Conservation (phyloP, 2,113 vertebrate species). For the Microtus richardsoni region DNA sequence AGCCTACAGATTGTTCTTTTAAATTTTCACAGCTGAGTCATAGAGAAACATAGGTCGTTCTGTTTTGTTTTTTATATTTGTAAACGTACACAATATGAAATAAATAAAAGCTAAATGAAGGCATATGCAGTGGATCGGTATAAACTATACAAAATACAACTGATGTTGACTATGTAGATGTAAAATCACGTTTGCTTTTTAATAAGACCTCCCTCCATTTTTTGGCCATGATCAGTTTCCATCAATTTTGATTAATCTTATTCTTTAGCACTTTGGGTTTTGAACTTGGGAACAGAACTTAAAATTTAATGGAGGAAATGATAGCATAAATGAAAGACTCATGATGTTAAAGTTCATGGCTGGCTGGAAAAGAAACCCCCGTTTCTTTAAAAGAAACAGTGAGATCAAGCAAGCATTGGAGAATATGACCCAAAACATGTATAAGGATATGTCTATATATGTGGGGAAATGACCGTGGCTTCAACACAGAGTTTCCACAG, state of each 20-base stretch:
- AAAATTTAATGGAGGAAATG: conserved; percentile 55
- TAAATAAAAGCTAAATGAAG: background rate
- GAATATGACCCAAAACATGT: background rate
- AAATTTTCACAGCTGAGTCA: conserved; percentile 44
- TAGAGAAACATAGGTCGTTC: conserved; percentile 8
- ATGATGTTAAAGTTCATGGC: conserved; percentile 37
- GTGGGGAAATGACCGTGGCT: background rate
- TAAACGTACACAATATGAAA: background rate
- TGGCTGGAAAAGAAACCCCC: background rate
- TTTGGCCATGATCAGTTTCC: background rate
- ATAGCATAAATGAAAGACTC: background rate
- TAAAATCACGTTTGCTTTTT: background rate
- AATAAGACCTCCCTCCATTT: background rate
- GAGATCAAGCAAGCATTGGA: background rate
- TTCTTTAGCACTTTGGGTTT: background rate
- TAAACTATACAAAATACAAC: background rate
- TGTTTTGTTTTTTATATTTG: conserved; percentile 18
- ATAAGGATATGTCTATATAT: background rate
- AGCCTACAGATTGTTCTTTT: conserved; percentile 12
- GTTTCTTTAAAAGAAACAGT: background rate
- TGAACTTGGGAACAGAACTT: conserved; percentile 55
- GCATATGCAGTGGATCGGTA: background rate
- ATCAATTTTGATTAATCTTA: background rate
- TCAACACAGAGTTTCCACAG: background rate
- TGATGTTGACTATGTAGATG: background rate